Percentiles rank a stretch among this genome's conserved stretches.
phyloP scores from a whole-genome alignment of 64 coral and sea anemone species.

The Stylophora pistillata region DNA sequence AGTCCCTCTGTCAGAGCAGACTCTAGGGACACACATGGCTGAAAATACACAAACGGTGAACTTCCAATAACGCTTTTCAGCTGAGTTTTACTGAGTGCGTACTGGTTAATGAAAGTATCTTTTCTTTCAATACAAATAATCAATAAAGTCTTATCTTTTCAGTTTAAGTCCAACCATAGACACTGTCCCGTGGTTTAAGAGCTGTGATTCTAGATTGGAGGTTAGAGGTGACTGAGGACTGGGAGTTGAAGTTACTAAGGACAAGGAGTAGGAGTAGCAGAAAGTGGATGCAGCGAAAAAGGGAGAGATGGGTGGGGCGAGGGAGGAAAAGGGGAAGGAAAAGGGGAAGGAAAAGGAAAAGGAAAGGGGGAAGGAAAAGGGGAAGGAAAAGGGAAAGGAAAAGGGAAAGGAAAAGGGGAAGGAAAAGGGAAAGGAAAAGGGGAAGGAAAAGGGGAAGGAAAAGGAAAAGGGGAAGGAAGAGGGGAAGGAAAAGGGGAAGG shows the following conservation, averaged over 20 bases:
- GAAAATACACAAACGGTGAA: not conserved
- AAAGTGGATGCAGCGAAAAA: no score
- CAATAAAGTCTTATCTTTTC: no score
- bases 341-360: not conserved
- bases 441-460: not conserved
- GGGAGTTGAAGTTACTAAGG: not conserved
- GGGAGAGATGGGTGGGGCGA: not conserved
- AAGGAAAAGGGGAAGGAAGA: not conserved
- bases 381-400: not conserved
- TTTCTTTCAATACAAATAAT: no score
- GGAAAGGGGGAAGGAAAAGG: not conserved
- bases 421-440: no score
- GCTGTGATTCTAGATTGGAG: no score
- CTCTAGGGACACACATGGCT: conserved; percentile 80
- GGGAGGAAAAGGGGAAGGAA: not conserved
- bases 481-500: not conserved
- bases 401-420: no score
- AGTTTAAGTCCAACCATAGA: no score
- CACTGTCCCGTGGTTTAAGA: no score
- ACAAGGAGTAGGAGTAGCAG: not conserved
- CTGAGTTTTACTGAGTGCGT: not conserved
- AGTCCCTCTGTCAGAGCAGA: conserved; percentile 59
- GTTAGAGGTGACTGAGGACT: not conserved
- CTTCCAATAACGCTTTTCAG: not conserved
- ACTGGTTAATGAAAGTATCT: no score